Base-by-base conservation (phyloP, 2,888 invertebrate species). In the Eulithis prunata region DNA sequence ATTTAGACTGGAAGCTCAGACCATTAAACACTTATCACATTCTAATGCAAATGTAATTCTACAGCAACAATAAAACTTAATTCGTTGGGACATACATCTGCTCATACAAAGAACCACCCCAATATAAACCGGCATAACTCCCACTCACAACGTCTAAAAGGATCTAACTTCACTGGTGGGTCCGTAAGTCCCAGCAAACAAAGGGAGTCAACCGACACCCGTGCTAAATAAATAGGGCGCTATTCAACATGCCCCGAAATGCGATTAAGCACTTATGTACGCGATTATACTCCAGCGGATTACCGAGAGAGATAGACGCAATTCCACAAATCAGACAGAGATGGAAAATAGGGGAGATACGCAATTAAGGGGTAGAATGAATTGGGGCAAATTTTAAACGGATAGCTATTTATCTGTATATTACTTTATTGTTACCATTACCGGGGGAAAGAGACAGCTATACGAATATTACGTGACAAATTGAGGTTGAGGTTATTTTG, bases 361-460 rank as follows among this genome's bases (percentile, higher is more conserved):
- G 84, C 91, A 90, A 92, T 91, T 90, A 91, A 83, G 86, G 87
- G 88, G 88, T 80, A 83, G 83, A 87, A 88, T 87, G 89, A 93
- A 91, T 89, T 89, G 89, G 87, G 87, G 83, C 88, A 86, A 91
- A 92, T 89, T 91, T 92, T 91, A 90, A 93, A 87, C 88, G 90
- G 87, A 89, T 86, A 88, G 86, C 88, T 87, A 90, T 89, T 90
- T 90, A 88, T 92, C 89, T 84, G 85, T 88, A 92, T 93, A 92
- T 93, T 93, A 93, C 91, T 93, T 92, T 93, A 92, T 92, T 90
- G 92, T 90, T 83, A 83, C 91, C 85, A 93, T 93, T 93, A 91
- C 80, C 72, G 90, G 75, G 68, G n/a, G 73, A 72, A 47, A 67
- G 71, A 66, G 73, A 71, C 68, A 47, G 59, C n/a, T 53, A 62